phyloP scores from a whole-genome alignment of 2,888 invertebrate species.

The Phortica okadai region DNA sequence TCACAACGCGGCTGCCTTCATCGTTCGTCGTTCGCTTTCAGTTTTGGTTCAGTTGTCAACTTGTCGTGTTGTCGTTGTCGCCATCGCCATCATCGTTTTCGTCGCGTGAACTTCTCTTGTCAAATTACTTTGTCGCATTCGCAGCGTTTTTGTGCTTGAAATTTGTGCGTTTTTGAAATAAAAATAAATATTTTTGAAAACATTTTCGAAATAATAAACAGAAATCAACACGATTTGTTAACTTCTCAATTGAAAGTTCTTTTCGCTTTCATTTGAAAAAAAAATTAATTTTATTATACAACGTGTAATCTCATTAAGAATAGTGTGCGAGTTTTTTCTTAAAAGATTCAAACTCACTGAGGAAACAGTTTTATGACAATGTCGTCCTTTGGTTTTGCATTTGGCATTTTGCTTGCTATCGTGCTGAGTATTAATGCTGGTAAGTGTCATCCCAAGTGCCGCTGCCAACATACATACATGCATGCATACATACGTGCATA shows the following conservation, averaged over 20 bases:
- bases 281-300: neutral
- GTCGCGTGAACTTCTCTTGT: slow-evolving; percentile 37
- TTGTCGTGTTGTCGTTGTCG: slow-evolving; percentile 49
- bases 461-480: neutral
- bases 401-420: slow-evolving; percentile 52
- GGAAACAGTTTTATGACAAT: slow-evolving; percentile 38
- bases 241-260: neutral
- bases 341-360: slow-evolving; percentile 9
- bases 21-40: slow-evolving; percentile 54
- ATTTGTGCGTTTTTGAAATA: slow-evolving; percentile 9
- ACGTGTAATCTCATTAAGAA: neutral
- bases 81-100: slow-evolving; percentile 18
- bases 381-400: slow-evolving; percentile 54
- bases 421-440: slow-evolving; percentile 54
- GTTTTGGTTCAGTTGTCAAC: slow-evolving; percentile 64
- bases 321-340: neutral
- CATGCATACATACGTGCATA: neutral
- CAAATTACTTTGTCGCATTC: slow-evolving; percentile 31
- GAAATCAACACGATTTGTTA: neutral
- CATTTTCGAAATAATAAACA: neutral
- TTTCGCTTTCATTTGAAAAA: neutral
- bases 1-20: slow-evolving; percentile 23
- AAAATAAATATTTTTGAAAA: slow-evolving; percentile 6
- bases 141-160: neutral
- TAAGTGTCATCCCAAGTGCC: neutral